Percentiles rank a stretch among this genome's conserved stretches.
phyloP scores from a whole-genome alignment of 2,888 invertebrate genomes.

The Pammene aurita region DNA sequence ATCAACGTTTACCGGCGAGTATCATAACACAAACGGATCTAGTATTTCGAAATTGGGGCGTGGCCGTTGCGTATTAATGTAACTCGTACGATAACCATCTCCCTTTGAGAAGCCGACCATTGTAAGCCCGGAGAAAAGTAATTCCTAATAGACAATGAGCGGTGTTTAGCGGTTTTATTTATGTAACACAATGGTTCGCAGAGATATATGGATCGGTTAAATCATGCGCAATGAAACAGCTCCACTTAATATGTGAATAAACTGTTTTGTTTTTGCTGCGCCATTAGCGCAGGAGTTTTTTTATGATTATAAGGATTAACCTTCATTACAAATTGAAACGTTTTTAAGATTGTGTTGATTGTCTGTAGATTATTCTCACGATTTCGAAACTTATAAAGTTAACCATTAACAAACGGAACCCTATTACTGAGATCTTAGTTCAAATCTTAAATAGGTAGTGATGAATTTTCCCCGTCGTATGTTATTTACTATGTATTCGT shows the following conservation, averaged over 20 bases:
- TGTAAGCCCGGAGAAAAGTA: slow-evolving; percentile 77
- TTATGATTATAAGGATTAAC: slow-evolving; percentile 28
- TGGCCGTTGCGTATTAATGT: slow-evolving; percentile 78
- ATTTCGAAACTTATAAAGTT: background rate
- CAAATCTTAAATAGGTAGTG: too few relatives aligned
- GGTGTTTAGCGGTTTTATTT: slow-evolving; percentile 80
- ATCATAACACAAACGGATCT: slow-evolving; percentile 73
- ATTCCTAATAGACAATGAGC: slow-evolving; percentile 82
- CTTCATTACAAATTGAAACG: slow-evolving; percentile 25
- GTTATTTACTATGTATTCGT: too few relatives aligned
- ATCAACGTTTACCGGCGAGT: slow-evolving; percentile 55
- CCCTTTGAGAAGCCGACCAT: slow-evolving; percentile 76
- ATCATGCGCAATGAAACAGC: slow-evolving; percentile 50
- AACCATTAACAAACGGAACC: too few relatives aligned
- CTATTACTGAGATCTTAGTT: too few relatives aligned
- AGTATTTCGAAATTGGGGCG: slow-evolving; percentile 79
- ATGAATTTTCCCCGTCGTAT: too few relatives aligned
- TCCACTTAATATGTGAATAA: slow-evolving; percentile 40
- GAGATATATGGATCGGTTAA: slow-evolving; percentile 66
- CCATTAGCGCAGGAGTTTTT: slow-evolving; percentile 37
- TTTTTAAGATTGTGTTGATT: slow-evolving; percentile 1
- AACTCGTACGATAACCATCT: slow-evolving; percentile 72
- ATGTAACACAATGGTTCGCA: slow-evolving; percentile 75
- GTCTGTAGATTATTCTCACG: slow-evolving; percentile 1
- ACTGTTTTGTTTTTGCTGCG: slow-evolving; percentile 41